Percentiles rank a stretch among this genome's conserved stretches.
These are phyloP conservation scores for Pentalonia nigronervosa DNA, from an alignment of 1,140 invertebrate genomes.

Conservation along the genomic window DNA sequence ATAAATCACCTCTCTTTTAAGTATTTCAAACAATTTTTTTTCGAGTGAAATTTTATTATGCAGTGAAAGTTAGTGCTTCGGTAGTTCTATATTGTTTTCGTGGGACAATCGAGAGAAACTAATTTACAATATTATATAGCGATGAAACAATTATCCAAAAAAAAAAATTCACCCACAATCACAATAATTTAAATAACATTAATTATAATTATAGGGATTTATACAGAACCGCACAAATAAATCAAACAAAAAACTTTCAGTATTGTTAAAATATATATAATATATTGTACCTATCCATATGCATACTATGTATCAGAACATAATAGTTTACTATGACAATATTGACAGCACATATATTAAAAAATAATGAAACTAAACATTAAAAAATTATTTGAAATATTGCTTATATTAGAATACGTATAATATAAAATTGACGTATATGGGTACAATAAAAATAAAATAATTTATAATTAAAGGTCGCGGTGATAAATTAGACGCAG, in stretches of 20 bases:
- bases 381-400: not conserved
- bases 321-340: not conserved
- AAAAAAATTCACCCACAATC: not conserved
- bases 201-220: not conserved
- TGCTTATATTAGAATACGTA: not conserved
- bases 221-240: not conserved
- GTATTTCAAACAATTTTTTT: not conserved
- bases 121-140: not conserved
- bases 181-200: not conserved
- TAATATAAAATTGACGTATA: not conserved
- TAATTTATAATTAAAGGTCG: not conserved
- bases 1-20: not conserved
- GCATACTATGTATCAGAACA: not conserved
- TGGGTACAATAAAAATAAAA: not conserved
- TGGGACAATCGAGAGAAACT: slow-evolving; percentile 25
- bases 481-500: not conserved
- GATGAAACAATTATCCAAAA: slow-evolving; percentile 13
- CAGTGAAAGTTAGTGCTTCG: not conserved
- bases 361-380: not conserved
- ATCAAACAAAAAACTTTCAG: not conserved
- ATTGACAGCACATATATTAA: not conserved
- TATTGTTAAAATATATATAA: not conserved
- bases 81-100: slow-evolving; percentile 19
- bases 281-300: not conserved
- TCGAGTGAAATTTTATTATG: slow-evolving; percentile 3